Base-by-base conservation (phyloP, 1,140 invertebrate species). In the Myzus persicae region DNA sequence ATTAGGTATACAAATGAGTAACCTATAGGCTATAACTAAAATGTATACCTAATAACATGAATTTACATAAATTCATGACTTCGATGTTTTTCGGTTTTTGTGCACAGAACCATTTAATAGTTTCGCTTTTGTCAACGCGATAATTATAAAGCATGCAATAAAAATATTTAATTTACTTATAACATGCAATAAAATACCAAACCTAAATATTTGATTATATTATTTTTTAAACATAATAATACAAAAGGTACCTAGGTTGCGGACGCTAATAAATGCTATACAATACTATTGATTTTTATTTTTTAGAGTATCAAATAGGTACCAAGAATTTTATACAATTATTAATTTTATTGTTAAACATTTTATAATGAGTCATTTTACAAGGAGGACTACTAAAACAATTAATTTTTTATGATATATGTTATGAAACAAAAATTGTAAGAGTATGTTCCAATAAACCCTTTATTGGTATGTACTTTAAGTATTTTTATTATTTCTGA, bases 121-220 rank as follows among this genome's bases (percentile, higher is more conserved):
- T 11, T 84, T n/a, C n/a, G n/a, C n/a, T n/a, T n/a, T 84, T 48
- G 14, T 87, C 42, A n/a, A 87, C 85, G 85, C 2, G 44, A 87
- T 87, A 87, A 48, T 48, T 87, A 87, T 48, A 44, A 87, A 87
- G 48, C 85, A 87, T 46, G 44, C 31, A 46, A 87, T 48, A 18
- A 44, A 44, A 44, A 87, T 20, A 40, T 87, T 48, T 87, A 46
- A 87, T 87, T 46, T 87, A 1, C 18, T 87, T n/a, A n/a, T n/a
- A 44, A 48, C 85, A 87, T n/a, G 44, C 85, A 46, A 87, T n/a
- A 76, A n/a, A n/a, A 76, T 76, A n/a, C 22, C 31, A 76, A 76
- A 76, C n/a, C 4, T n/a, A 76, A 76, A 76, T n/a, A 76, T n/a
- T 76, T 67, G 31, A 14, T 59, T 14, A n/a, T 31, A 67, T 31